Evolutionary conservation across 23 tunicate species (phyloP).

Genomic region (Halocynthia aurantium): DNA sequence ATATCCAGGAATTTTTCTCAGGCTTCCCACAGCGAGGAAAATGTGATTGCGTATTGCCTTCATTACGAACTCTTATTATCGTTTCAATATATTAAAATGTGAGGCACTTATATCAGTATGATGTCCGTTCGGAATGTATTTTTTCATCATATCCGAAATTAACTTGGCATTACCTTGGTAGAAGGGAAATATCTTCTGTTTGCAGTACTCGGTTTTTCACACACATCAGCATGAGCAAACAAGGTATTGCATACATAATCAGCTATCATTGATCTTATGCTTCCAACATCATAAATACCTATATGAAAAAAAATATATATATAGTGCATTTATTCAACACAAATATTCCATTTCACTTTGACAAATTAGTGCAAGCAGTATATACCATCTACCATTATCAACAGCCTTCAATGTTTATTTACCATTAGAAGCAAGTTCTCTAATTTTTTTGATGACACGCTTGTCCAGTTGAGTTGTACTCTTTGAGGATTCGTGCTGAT

Average conservation of each 20-base stretch:
- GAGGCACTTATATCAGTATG: no score
- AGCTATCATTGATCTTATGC: slow-evolving; percentile 25
- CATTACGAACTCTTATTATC: neutral
- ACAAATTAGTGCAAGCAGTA: neutral
- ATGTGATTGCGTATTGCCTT: slow-evolving; percentile 53
- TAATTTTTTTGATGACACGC: slow-evolving; percentile 39
- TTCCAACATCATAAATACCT: slow-evolving; percentile 58
- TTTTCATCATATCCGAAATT: neutral
- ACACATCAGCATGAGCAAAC: slow-evolving; percentile 41
- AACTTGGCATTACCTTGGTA: slow-evolving; percentile 20
- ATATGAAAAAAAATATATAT: neutral
- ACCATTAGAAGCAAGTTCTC: slow-evolving; percentile 49
- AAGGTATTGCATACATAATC: slow-evolving; percentile 59
- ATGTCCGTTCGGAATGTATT: no score
- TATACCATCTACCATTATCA: no score
- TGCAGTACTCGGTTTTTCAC: slow-evolving; percentile 38
- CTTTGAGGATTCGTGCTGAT: neutral
- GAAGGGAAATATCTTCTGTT: slow-evolving; percentile 70
- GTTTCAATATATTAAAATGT: neutral
- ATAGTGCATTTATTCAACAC: no score
- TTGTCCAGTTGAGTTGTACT: slow-evolving; percentile 32
- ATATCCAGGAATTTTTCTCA: slow-evolving; percentile 5
- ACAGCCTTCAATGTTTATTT: neutral
- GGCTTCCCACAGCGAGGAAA: slow-evolving; percentile 37
- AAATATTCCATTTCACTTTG: neutral